A percentile compares a stretch with the other conserved stretches of the same genome.
Evolutionary conservation across 1,140 invertebrate species (phyloP).

Genomic region (Drosophila pallidifrons): DNA sequence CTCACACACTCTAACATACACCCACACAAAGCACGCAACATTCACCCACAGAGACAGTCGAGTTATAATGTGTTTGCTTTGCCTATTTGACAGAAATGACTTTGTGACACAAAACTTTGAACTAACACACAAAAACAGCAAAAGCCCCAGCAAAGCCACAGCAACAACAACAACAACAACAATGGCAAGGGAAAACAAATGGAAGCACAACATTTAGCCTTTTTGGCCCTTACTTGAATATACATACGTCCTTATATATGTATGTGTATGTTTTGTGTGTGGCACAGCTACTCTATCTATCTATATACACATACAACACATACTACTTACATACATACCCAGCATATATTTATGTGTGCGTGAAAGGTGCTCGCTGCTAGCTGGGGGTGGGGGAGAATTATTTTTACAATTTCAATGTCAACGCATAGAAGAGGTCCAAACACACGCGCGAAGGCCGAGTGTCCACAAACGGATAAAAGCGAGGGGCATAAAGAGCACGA

Average conservation of each 20-base stretch:
- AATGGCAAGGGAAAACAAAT: conserved; percentile 35
- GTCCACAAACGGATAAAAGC: not conserved
- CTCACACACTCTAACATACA: not conserved
- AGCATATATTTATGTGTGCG: conserved; percentile 22
- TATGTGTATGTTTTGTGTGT: conserved; percentile 1
- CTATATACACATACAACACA: too few relatives aligned
- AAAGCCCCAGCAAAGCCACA: conserved; percentile 27
- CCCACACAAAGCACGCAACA: too few relatives aligned
- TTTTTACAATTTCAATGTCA: conserved; percentile 82
- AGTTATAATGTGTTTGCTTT: conserved; percentile 64
- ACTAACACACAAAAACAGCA: conserved; percentile 28
- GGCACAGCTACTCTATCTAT: not conserved
- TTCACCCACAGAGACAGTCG: conserved; percentile 11
- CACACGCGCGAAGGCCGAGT: conserved; percentile 59
- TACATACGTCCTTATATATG: conserved; percentile 6
- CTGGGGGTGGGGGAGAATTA: conserved; percentile 59
- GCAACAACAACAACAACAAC: conserved; percentile 27
- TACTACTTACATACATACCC: too few relatives aligned
- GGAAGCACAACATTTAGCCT: conserved; percentile 52
- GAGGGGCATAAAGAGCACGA: not conserved
- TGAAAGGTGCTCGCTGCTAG: conserved; percentile 12
- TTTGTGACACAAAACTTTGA: conserved; percentile 59
- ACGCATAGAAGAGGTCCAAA: conserved; percentile 46
- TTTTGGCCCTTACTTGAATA: conserved; percentile 44
- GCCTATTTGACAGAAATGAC: conserved; percentile 65